Evolutionary conservation across 2,113 vertebrate genomes (phyloP).

Genomic region (Puntigrus tetrazona): DNA sequence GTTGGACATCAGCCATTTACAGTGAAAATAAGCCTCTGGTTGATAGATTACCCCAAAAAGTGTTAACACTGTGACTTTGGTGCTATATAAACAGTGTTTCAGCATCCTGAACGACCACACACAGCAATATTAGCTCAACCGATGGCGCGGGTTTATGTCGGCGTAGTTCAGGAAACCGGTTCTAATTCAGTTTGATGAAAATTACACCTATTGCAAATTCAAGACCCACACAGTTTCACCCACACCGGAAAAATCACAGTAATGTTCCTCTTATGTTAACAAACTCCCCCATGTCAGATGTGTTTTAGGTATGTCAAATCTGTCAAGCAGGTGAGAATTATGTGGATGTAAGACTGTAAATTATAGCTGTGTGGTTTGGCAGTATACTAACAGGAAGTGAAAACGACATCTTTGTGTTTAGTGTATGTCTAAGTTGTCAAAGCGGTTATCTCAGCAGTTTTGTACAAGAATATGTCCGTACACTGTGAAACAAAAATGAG

Average conservation of each 20-base stretch:
- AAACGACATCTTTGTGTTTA: not conserved
- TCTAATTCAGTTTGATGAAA: not conserved
- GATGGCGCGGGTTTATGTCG: not conserved
- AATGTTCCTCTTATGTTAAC: not conserved
- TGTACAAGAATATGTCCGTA: not conserved
- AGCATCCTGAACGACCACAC: not conserved
- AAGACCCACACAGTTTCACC: not conserved
- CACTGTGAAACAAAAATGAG: not conserved
- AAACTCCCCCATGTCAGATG: not conserved
- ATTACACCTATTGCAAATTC: not conserved
- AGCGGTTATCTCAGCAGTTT: not conserved
- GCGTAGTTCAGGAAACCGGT: not conserved
- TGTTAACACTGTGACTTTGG: not conserved
- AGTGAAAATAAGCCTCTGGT: not conserved
- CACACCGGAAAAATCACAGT: not conserved
- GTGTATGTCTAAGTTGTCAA: not conserved
- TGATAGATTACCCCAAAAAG: not conserved
- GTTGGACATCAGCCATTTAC: not conserved
- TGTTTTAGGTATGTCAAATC: not conserved
- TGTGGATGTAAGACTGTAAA: not conserved
- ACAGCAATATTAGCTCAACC: not conserved
- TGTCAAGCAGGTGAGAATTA: not conserved
- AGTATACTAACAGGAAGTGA: not conserved
- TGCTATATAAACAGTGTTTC: not conserved
- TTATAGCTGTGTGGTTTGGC: not conserved